A percentile compares a stretch with the other conserved stretches of the same genome.
These are phyloP conservation scores for Drosophila lutescens DNA, from an alignment of 2,888 invertebrate species.

Conservation along the genomic window DNA sequence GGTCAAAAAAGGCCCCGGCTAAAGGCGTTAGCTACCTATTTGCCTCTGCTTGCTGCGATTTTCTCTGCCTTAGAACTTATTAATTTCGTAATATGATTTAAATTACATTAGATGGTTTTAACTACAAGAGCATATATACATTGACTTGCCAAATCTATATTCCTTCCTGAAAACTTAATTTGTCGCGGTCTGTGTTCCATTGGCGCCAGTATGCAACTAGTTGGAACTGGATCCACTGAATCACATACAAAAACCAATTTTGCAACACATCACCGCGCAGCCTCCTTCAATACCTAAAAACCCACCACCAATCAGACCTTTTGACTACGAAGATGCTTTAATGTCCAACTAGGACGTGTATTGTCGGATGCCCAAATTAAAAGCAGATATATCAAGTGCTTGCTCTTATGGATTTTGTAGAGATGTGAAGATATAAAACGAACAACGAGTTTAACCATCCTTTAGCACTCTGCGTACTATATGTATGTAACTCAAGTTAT, in stretches of 20 bases:
- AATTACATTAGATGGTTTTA: too few relatives aligned
- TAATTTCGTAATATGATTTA: too few relatives aligned
- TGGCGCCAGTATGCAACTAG: not conserved
- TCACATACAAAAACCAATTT: not conserved
- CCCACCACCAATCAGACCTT: conserved; percentile 1
- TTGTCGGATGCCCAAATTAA: not conserved
- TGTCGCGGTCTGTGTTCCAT: not conserved
- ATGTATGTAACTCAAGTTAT: not conserved
- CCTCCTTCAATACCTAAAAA: not conserved
- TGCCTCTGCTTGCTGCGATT: too few relatives aligned
- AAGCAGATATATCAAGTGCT: too few relatives aligned
- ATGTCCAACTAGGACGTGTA: not conserved
- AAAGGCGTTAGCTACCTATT: too few relatives aligned
- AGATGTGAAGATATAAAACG: not conserved
- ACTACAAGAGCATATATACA: too few relatives aligned
- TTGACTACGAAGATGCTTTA: not conserved
- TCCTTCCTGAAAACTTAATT: not conserved
- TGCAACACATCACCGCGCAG: not conserved
- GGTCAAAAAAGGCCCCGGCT: too few relatives aligned
- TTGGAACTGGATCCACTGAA: not conserved
- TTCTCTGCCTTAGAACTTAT: too few relatives aligned
- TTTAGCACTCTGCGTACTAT: not conserved
- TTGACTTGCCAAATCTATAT: too few relatives aligned
- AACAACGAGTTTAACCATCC: too few relatives aligned
- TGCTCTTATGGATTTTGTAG: not conserved